Base-by-base conservation (phyloP, 2,888 invertebrate genomes). In the Epinotia demarniana region DNA sequence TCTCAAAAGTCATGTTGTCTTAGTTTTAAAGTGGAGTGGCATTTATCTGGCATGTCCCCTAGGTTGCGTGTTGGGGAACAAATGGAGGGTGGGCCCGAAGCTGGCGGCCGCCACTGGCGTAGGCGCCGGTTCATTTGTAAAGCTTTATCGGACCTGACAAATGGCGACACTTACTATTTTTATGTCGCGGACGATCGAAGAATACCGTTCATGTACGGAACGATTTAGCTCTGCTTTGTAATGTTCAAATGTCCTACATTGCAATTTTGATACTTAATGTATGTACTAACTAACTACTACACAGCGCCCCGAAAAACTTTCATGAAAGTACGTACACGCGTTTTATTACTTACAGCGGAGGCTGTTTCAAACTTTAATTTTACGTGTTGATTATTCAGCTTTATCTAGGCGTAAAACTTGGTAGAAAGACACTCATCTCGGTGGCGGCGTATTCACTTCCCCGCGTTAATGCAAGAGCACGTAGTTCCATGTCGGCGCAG, bases 381-480 rank as follows among this genome's bases (percentile, higher is more conserved):
- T 85, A 87, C 88, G 87, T 87, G 89, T 90, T 91, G 89, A 92
- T 92, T 92, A 91, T 91, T 88, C 89, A 88, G 85, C 82, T 84
- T 90, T 90, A 89, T 90, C 88, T 89, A 87, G 87, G 87, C 87
- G 88, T 90, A 88, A 91, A 93, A 93, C 90, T 91, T 89, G 85
- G 86, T 84, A 81, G 86, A 85, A 89, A 92, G 90, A 92, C 89
- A 91, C 90, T 92, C 87, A 84, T 85, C 86, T 85, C 85, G 79
- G 88, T 88, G 88, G 89, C 90, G 88, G 87, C 86, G 87, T 88
- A 82, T 83, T 85, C 84, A 89, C 90, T 90, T 88, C 87, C 81
- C 86, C 83, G 86, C 89, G 90, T 92, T 93, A 93, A 93, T 93
- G 92, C 93, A 90, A 89, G 90, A 90, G 91, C 93, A 92, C 93